phyloP scores from a whole-genome alignment of 2,797 vertebrate species.

The Xyrichtys novacula region DNA sequence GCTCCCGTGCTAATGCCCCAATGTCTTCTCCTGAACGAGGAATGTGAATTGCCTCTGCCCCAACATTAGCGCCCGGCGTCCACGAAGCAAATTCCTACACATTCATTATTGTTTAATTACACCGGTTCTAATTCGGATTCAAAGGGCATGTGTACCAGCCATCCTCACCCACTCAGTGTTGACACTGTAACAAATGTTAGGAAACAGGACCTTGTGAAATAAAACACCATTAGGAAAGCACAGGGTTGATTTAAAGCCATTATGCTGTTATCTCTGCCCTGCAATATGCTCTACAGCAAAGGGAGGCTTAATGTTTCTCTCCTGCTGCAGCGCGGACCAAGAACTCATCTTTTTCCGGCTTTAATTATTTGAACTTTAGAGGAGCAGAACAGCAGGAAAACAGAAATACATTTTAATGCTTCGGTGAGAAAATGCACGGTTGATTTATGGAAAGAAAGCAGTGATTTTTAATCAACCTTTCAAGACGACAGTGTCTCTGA shows the following conservation, averaged over 20 bases:
- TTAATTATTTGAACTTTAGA: slow-evolving; percentile 2
- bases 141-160: slow-evolving; percentile 36
- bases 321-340: slow-evolving; percentile 9
- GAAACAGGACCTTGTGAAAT: slow-evolving; percentile 35
- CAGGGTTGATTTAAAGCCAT: slow-evolving; percentile 45
- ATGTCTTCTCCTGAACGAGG: slow-evolving; percentile 35
- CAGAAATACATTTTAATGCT: not conserved
- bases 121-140: slow-evolving; percentile 36
- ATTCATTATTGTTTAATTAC: slow-evolving; percentile 56
- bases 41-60: slow-evolving; percentile 38
- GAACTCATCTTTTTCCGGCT: slow-evolving; percentile 11
- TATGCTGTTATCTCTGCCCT: slow-evolving; percentile 48
- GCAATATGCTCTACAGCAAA: slow-evolving; percentile 31
- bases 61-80: not conserved
- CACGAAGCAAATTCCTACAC: slow-evolving; percentile 26
- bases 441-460: too few species aligned
- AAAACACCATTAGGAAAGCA: slow-evolving; percentile 32
- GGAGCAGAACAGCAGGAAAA: not conserved
- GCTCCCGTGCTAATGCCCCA: slow-evolving; percentile 22
- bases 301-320: slow-evolving; percentile 39
- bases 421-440: not conserved
- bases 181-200: slow-evolving; percentile 46
- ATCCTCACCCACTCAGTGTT: slow-evolving; percentile 24
- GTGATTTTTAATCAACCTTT: too few species aligned
- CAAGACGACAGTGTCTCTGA: too few species aligned